Evolutionary conservation across 1,140 invertebrate genomes (phyloP).

Genomic region (Apis mellifera): Amel_HAv3.1 CM009932.2:5125501-5126000

Average conservation of each 20-base stretch:
- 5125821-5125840: too few relatives aligned
- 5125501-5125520: constrained; percentile 93
- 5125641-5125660: neutral
- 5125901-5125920: neutral
- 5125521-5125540: constrained; percentile 95
- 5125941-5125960: neutral
- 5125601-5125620: constrained; percentile 94
- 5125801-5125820: too few relatives aligned
- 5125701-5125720: neutral
- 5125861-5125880: too few relatives aligned
- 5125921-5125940: neutral
- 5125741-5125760: too few relatives aligned
- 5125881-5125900: neutral
- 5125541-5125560: constrained; percentile 94
- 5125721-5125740: too few relatives aligned
- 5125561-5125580: constrained; percentile 98
- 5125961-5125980: too few relatives aligned
- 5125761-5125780: too few relatives aligned
- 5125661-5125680: neutral
- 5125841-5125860: too few relatives aligned
- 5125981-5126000: neutral
- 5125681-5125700: neutral
- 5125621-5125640: constrained; percentile 91
- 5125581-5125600: constrained; percentile 96
- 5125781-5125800: too few relatives aligned